These are phyloP conservation scores for Gasterosteus aculeatus DNA, from an alignment of 2,113 vertebrate species.

Conservation along the genomic window DNA sequence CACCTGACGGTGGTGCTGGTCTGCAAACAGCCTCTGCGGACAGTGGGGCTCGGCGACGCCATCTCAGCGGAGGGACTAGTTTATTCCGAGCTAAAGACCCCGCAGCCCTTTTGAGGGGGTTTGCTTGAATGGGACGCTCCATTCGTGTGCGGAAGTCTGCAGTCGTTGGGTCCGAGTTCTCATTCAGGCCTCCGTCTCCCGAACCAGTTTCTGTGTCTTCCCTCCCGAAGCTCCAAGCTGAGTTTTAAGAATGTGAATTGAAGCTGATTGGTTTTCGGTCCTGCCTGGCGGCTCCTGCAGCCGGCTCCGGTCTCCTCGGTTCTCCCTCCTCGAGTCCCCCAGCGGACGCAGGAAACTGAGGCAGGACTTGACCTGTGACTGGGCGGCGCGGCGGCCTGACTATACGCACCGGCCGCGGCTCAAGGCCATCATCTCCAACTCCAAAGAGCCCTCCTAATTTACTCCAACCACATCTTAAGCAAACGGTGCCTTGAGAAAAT, in stretches of 20 bases:
- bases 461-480: conserved; percentile 46
- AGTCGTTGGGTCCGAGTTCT: conserved; percentile 12
- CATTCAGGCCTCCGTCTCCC: conserved; percentile 4
- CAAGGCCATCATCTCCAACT: conserved; percentile 53
- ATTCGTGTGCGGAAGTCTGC: not conserved
- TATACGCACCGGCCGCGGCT: conserved; percentile 51
- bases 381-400: conserved; percentile 19
- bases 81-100: conserved; percentile 84
- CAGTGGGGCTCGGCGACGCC: conserved; percentile 95
- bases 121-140: not conserved
- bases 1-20: conserved; percentile 92
- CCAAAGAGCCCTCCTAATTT: conserved; percentile 52
- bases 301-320: conserved; percentile 3
- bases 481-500: conserved; percentile 63
- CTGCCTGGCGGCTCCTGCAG: conserved; percentile 39
- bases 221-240: conserved; percentile 4
- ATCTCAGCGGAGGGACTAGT: conserved; percentile 96
- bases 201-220: conserved; percentile 29
- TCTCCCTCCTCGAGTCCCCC: conserved; percentile 12
- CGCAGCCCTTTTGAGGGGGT: conserved; percentile 52
- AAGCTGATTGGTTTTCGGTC: conserved; percentile 32
- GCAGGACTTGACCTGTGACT: not conserved
- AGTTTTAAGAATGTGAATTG: conserved; percentile 24
- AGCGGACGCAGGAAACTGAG: conserved; percentile 22
- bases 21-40: conserved; percentile 91